Base-by-base conservation (phyloP, 2,113 vertebrate species). In the Serilophus lunatus region DNA sequence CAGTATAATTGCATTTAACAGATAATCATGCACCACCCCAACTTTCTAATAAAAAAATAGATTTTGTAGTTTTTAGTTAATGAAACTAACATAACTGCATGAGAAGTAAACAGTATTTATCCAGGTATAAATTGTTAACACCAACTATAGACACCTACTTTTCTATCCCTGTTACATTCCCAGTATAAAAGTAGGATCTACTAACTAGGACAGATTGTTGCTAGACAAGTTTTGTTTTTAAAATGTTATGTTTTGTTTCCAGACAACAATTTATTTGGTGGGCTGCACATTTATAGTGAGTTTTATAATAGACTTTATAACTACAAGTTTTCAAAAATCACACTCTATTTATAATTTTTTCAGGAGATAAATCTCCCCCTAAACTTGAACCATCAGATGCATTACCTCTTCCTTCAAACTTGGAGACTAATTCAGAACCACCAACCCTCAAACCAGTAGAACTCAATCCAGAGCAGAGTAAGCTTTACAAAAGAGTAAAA, bases 331-430 rank as follows among this genome's bases (percentile, higher is more conserved):
- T 98, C 97, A 98, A 98, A 98, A 98, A 98, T 97, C 97, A 97
- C 97, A 96, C 91, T 98, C 98, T 98, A 98, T 98, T 98, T 98
- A 98, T 98, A 98, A 98, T 98, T 98, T 97, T 98, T 98, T 97
- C 98, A 99, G 99, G 98, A 96, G 99, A 99, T 98, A 99, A 99
- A 98, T 99, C 99, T 97, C 99, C 99, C 98, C 99, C 99, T 96
- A 99, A 99, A 98, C 98, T 99, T 98, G 99, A 99, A 98, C 99
- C 98, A 88, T 99, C 99, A 80, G 99, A 99, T 98, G 98, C 98
- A 97, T 98, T 99, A 95, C 99, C 98, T 93, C 99, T 98, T 95
- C 98, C 98, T 97, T 97, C 98, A 97, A 98, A 99, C 98, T 98
- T 98, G 51, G 99, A 99, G 95, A 95, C 98, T 96, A 98, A 99